Evolutionary conservation across 2,797 vertebrate genomes (phyloP), one percentile per base, ranked within the genome.

Genomic region (Neosilurus hyrtlii): DNA sequence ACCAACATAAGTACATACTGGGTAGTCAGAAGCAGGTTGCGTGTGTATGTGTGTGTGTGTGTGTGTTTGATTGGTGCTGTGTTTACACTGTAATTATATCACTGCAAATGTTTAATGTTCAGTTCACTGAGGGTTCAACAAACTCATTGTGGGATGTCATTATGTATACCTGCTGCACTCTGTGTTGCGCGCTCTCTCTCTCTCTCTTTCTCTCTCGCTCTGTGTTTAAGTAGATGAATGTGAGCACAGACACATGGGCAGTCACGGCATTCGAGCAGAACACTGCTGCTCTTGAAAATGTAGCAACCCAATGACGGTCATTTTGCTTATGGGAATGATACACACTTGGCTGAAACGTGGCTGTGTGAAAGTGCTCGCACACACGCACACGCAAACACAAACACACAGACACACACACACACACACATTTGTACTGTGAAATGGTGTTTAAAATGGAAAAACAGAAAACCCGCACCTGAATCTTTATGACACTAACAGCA

Each of bases 111-210:
- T 77, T 68, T 68, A 59, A 68, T 77, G 81, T 77, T 68, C 30
- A 76, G 35, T 76, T 82, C 81, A 74, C 26, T 54, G 54, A 76
- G 59, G 63, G 65, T 37, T 77, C n/a, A 77, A 35, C 63, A 76
- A 82, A 67, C 73, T 82, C 81, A 77, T 68, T 76, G 72, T 59
- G 61, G n/a, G 22, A 12, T 62, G 24, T 20, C 16, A 30, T 75
- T 74, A 56, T 67, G 20, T 76, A 76, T 61, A 68, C 62, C 81
- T 82, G 22, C 30, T 66, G 20, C 9, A 26, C 22, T 81, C 14
- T 63, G 26, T 84, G 72, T 66, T 51, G 63, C 66, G 72, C 56
- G 56, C 18, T 67, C 22, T 82, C n/a, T 73, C 67, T 85, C 37
- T 63, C 67, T 85, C 37, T 63, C 66, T 78, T 43, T 63, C 18